A percentile compares a stretch with the other conserved stretches of the same genome.
phyloP scores from a whole-genome alignment of 2,888 invertebrate species.

The Capitulum mitella region DNA sequence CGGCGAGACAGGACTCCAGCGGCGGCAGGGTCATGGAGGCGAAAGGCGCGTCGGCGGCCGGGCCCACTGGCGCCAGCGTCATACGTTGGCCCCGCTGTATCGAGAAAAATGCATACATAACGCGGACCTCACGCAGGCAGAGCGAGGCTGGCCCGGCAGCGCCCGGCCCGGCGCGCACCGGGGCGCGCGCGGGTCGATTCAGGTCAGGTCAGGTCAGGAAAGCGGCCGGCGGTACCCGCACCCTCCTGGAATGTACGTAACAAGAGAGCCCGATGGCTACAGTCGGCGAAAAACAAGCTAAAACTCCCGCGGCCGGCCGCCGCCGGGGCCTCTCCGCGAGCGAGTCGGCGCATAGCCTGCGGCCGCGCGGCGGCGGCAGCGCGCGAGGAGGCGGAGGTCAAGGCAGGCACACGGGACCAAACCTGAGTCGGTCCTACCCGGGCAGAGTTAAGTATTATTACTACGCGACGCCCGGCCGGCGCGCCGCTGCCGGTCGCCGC shows the following conservation, averaged over 20 bases:
- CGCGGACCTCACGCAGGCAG: neutral
- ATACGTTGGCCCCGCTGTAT: conserved; percentile 10
- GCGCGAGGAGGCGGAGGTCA: neutral
- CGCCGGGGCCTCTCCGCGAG: neutral
- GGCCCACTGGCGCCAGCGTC: neutral
- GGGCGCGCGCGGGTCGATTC: neutral
- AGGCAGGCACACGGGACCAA: neutral
- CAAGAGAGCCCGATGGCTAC: neutral
- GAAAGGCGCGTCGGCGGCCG: neutral
- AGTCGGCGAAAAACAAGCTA: neutral
- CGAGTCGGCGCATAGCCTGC: neutral
- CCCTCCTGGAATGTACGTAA: neutral
- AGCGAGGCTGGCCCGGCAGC: neutral
- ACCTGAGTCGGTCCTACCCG: neutral
- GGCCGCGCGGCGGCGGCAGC: neutral
- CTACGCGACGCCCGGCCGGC: neutral
- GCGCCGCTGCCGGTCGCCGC: neutral
- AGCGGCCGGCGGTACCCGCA: conserved; percentile 1
- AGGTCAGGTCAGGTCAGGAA: neutral
- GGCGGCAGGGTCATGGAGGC: neutral
- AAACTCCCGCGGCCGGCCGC: neutral
- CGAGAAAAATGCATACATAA: conserved; percentile 14
- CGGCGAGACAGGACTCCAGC: conserved; percentile 10
- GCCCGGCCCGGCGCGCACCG: neutral
- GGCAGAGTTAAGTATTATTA: neutral